Evolutionary conservation across 2,797 vertebrate genomes (phyloP), one percentile per base, ranked within the genome.

Genomic region (Vespertilio murinus): DNA sequence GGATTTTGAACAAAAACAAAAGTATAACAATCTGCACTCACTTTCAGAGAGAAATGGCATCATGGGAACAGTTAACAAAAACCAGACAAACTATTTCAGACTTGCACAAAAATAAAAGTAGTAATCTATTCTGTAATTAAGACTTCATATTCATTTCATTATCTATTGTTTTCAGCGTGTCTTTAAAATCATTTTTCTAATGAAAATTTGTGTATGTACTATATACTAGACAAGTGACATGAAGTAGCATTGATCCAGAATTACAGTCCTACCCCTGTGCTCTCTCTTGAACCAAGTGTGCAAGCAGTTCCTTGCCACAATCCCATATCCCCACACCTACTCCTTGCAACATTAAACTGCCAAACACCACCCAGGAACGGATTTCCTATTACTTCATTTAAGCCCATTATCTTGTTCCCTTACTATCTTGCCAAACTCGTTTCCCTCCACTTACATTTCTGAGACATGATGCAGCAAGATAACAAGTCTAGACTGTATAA

Each of bases 311-410:
- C 78, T 92, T 70, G 47, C 61, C 54, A 67, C n/a, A 38, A 49
- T 88, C 67, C 93, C 11, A 4, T 81, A 73, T 86, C 95, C 83
- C 90, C 85, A 65, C 94, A 75, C 95, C 92, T 79, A 83, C 79
- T 40, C 45, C 78, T 94, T 94, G 85, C 94, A 94, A 93, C 94
- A 94, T 84, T 87, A 94, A 97, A 95, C 96, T 30, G 75, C 90
- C 92, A 85, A 93, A 94, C 80, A 95, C 90, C 95, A 96, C 97
- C 96, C 90, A 96, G 96, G 97, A 97, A 96, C 88, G 96, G 96
- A 97, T 97, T 96, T 97, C 97, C 97, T 97, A 56, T 97, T 96
- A 96, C 92, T 1, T 95, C 96, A 97, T 71, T 90, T 91, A 94
- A 93, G 70, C 88, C 80, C 79, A 97, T 97, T 96, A 97, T 97